phyloP scores from a whole-genome alignment of 2,797 vertebrate species.

The Artibeus lituratus region DNA sequence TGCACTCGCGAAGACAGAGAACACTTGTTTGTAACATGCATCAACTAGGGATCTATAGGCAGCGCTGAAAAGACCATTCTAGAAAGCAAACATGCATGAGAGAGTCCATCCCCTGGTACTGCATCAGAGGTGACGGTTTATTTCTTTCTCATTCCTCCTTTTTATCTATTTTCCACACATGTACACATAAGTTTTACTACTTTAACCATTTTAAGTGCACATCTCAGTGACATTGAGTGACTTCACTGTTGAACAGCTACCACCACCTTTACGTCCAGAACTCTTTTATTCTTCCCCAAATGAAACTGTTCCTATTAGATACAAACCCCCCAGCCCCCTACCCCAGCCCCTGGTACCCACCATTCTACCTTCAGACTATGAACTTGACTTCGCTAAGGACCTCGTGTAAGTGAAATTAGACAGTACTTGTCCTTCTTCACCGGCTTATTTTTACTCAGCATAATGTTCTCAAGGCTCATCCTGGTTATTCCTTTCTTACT shows the following conservation, averaged over 20 bases:
- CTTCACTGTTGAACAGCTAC: neutral
- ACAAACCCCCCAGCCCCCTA: rapidly evolving
- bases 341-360: neutral
- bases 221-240: neutral
- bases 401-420: neutral
- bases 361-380: neutral
- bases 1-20: neutral
- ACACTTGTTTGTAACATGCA: neutral
- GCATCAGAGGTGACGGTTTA: neutral
- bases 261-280: neutral
- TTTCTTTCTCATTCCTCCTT: neutral
- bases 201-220: too few relatives aligned
- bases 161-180: neutral
- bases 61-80: neutral
- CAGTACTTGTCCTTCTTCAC: neutral
- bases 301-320: neutral
- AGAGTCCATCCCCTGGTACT: neutral
- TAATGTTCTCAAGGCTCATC: neutral
- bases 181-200: too few relatives aligned
- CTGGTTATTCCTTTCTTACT: neutral
- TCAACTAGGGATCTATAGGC: neutral
- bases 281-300: neutral
- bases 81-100: neutral
- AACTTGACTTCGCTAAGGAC: neutral
- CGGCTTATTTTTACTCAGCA: neutral